phyloP scores from a whole-genome alignment of 2,113 vertebrate species.

The Cavia aperea region DNA sequence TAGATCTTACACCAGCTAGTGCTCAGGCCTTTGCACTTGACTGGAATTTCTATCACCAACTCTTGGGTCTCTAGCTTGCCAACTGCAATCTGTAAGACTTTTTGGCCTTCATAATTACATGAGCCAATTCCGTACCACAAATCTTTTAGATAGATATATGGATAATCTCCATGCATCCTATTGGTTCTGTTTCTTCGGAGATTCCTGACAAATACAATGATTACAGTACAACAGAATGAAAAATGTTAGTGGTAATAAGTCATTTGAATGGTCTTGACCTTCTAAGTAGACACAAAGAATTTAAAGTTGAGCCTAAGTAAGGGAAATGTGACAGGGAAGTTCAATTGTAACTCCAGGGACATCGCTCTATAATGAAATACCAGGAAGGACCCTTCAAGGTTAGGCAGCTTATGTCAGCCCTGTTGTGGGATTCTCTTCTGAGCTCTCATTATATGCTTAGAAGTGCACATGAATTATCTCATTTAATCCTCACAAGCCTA shows the following conservation, averaged over 20 bases:
- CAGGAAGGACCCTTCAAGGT: not conserved
- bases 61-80: not conserved
- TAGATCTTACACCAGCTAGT: not conserved
- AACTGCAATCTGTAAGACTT: not conserved
- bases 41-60: not conserved
- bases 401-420: not conserved
- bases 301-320: not conserved
- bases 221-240: not conserved
- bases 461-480: not conserved
- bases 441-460: slow-evolving; percentile 17
- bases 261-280: not conserved
- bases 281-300: slow-evolving; percentile 9
- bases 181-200: slow-evolving; percentile 34
- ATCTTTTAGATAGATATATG: not conserved
- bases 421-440: not conserved
- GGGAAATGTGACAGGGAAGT: slow-evolving; percentile 27
- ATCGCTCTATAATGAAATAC: not conserved
- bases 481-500: slow-evolving; percentile 36
- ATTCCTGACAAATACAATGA: not conserved
- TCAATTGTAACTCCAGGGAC: not conserved
- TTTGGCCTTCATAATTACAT: not conserved
- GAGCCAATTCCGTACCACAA: not conserved
- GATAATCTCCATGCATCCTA: not conserved
- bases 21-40: not conserved
- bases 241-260: slow-evolving; percentile 19